Conservation (phyloP, 2,113 vertebrate species). For the Gadus macrocephalus region DNA sequence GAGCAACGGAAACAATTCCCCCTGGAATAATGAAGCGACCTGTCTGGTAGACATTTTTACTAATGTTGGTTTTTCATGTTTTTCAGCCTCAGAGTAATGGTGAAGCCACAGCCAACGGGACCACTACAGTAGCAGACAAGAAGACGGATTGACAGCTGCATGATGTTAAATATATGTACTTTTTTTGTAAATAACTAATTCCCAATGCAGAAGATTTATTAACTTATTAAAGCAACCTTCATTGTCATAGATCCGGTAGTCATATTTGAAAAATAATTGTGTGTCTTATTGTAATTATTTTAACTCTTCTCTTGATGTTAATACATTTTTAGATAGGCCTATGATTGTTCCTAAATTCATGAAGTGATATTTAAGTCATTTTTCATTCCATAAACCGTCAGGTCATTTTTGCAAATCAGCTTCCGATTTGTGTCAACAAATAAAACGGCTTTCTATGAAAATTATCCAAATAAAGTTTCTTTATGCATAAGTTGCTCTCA, state of each 20-base stretch:
- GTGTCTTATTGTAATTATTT: neutral
- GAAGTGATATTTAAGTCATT: neutral
- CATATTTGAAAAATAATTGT: neutral
- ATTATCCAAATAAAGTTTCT: too few species aligned
- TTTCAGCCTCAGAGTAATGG: slow-evolving; percentile 66
- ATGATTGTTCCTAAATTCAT: neutral
- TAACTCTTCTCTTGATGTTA: neutral
- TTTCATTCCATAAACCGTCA: too few species aligned
- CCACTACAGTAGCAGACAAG: slow-evolving; percentile 67
- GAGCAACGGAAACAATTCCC: too few species aligned
- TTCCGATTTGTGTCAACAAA: too few species aligned
- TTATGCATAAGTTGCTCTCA: too few species aligned
- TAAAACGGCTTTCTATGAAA: too few species aligned
- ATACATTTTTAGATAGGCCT: neutral
- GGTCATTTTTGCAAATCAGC: too few species aligned
- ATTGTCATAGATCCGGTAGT: neutral
- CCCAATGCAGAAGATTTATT: slow-evolving; percentile 27
- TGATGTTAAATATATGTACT: neutral
- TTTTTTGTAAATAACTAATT: slow-evolving; percentile 48
- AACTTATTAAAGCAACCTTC: slow-evolving; percentile 21
- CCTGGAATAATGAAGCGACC: too few species aligned
- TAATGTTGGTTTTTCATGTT: neutral
- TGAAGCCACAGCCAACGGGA: slow-evolving; percentile 55
- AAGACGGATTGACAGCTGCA: slow-evolving; percentile 72
- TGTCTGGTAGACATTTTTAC: neutral